A percentile compares a stretch with the other conserved stretches of the same genome.
These are phyloP conservation scores for Pheosia tremula DNA, from an alignment of 2,888 invertebrate genomes.

Conservation along the genomic window DNA sequence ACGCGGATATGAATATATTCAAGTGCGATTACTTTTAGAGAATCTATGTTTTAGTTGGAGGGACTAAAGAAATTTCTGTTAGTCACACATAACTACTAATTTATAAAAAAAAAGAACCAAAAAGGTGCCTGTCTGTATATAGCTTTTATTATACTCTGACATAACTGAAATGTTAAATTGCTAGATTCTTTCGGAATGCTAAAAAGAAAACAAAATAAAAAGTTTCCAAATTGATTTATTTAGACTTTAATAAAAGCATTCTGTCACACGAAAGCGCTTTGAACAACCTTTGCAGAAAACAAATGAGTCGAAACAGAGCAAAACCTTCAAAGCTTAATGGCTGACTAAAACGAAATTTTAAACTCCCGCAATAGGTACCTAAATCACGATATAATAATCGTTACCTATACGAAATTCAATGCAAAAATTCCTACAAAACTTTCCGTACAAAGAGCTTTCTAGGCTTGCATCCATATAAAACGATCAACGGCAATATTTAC, in stretches of 20 bases:
- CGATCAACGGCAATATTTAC: constrained; percentile 71
- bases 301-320: constrained; percentile 20
- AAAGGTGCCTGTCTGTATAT: too few relatives aligned
- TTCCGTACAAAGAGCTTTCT: constrained; percentile 51
- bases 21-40: too few relatives aligned
- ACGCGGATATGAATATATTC: too few relatives aligned
- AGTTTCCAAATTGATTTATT: neutral
- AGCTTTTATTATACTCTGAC: too few relatives aligned
- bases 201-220: neutral
- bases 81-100: too few relatives aligned
- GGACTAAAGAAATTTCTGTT: too few relatives aligned
- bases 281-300: constrained; percentile 30
- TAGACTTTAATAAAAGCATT: constrained; percentile 1
- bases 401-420: constrained; percentile 35
- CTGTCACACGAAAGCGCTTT: constrained; percentile 30
- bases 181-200: neutral
- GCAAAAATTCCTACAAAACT: constrained; percentile 57
- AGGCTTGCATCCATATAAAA: constrained; percentile 69
- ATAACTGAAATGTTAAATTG: too few relatives aligned
- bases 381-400: constrained; percentile 43
- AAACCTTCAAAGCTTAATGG: constrained; percentile 29
- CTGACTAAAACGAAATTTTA: constrained; percentile 35
- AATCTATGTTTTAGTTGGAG: too few relatives aligned
- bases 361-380: constrained; percentile 38
- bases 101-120: too few relatives aligned